Evolutionary conservation across 2,888 invertebrate genomes (phyloP), one percentile per base, ranked within the genome.

Genomic region (Limnephilus lunatus): DNA sequence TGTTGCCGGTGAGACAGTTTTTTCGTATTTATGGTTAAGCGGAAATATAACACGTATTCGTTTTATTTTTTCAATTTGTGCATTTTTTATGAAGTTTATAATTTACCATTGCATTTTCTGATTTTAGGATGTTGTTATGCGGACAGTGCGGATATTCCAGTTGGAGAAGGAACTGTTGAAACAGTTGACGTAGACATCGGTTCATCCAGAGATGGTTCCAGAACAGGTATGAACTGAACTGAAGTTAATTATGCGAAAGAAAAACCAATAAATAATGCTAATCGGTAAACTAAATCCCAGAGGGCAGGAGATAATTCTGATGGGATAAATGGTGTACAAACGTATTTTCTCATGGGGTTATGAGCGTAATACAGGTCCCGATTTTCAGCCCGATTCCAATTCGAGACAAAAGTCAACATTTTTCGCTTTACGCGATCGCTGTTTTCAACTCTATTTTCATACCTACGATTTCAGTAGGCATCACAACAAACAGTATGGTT

Each of bases 151-250:
- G 95, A 95, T 90, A 44, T 92, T 19, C 91, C 92, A 53, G 95
- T 94, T 3, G 95, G 95, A 32, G 97, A 97, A 92, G 96, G 95
- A 81, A 96, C 95, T 82, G 95, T 96, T 88, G 97, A 97, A 94
- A 97, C 97, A 9, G 96, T 98, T 91, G 98, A 98, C 89, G 96
- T 97, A 68, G 98, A 99, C 95, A 96, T 99, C 91, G 99, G 99
- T 25, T 97, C 98, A 87, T 98, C 97, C 93, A 96, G 98, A 94
- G 98, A 99, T 95, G 98, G 97, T 92, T 99, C 99, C 14, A 97
- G 98, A 95, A 99, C 99, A 95, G 98, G 98, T 98, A 92, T 86
- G 85, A 89, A 31, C 68, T 25, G 25, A 68, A 68, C 68, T 25
- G 25, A 68, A 68, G 25, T 68, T 68, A 68, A 68, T 68, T 68